Conservation (phyloP, 2,113 vertebrate species). For the Podocnemis expansa region DNA sequence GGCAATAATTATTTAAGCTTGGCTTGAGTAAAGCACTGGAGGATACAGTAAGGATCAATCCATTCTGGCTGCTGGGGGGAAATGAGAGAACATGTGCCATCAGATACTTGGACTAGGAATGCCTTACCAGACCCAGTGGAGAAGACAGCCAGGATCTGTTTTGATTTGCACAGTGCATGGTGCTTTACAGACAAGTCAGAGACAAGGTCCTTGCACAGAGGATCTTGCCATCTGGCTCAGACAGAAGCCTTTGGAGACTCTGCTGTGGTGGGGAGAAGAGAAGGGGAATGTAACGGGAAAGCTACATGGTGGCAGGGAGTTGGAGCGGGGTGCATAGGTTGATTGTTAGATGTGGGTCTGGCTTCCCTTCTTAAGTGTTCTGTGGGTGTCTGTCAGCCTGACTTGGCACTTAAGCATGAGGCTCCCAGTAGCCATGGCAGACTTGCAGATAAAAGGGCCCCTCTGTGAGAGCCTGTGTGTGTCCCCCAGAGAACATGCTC, state of each 20-base stretch:
- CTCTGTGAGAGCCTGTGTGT: too few species aligned
- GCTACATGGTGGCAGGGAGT: too few species aligned
- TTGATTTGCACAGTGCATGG: neutral
- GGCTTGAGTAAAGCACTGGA: neutral
- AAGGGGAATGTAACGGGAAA: neutral
- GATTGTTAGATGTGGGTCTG: too few species aligned
- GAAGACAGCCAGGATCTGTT: neutral
- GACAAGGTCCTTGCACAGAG: neutral
- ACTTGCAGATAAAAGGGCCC: too few species aligned
- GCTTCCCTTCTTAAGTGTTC: too few species aligned
- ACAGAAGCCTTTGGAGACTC: neutral
- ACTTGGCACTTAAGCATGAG: too few species aligned
- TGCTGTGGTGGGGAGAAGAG: neutral
- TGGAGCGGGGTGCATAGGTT: too few species aligned
- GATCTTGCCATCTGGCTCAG: neutral
- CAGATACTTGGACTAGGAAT: neutral
- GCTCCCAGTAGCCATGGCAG: too few species aligned
- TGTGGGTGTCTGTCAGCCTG: too few species aligned
- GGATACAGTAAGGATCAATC: neutral
- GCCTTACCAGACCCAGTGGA: neutral
- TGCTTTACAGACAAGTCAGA: neutral
- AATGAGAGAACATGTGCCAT: neutral
- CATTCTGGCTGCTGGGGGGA: neutral
- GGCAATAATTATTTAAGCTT: neutral
- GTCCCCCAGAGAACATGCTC: too few species aligned